These are phyloP conservation scores for Strix occidentalis DNA, from an alignment of 2,797 vertebrate genomes.

Conservation along the genomic window DNA sequence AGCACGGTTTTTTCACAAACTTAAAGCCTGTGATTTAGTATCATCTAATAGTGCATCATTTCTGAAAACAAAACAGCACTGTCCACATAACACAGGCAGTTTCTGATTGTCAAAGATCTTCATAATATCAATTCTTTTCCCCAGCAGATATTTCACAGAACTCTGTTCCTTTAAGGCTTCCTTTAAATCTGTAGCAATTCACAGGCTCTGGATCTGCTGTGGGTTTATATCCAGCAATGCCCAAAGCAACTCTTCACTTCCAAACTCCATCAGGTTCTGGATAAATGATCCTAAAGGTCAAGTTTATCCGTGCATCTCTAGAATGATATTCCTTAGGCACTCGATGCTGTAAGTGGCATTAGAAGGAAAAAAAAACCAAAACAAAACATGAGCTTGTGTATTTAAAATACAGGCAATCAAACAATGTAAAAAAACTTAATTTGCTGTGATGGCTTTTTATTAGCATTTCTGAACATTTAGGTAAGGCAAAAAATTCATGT, in stretches of 20 bases:
- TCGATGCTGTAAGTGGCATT: constrained; percentile 82
- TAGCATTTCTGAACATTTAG: background rate
- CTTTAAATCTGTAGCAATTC: background rate
- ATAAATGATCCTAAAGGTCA: constrained; percentile 91
- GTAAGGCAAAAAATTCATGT: background rate
- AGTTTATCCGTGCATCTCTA: constrained; percentile 87
- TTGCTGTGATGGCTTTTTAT: background rate
- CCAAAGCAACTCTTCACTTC: constrained; percentile 31
- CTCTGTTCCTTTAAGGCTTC: background rate
- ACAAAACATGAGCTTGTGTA: background rate
- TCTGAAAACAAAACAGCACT: background rate
- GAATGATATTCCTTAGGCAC: constrained; percentile 97
- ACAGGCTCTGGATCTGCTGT: background rate
- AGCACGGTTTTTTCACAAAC: background rate
- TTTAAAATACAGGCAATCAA: background rate
- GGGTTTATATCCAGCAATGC: background rate
- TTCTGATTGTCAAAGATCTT: background rate
- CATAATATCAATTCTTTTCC: background rate
- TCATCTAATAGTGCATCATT: background rate
- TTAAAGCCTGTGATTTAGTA: background rate
- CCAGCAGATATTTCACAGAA: background rate
- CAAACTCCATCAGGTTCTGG: constrained; percentile 68
- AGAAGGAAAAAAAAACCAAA: background rate
- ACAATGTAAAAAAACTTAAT: background rate
- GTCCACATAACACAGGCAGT: background rate